Conservation (phyloP, 2,888 invertebrate species). For the Drosophila hamatofila region DNA sequence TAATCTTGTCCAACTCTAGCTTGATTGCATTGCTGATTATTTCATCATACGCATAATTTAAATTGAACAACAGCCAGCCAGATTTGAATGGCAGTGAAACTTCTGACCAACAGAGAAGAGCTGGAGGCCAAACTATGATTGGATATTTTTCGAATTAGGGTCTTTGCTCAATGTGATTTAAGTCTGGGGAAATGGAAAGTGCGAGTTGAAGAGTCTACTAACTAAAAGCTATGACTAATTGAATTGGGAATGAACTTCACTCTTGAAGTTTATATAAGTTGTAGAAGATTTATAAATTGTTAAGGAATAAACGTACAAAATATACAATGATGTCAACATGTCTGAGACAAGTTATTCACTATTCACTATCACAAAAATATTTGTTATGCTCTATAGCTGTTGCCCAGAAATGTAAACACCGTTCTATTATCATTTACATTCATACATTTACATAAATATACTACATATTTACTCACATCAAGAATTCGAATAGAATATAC, state of each 20-base stretch:
- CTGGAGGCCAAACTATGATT: conserved; percentile 59
- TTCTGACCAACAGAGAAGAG: conserved; percentile 30
- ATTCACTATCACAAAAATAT: too few relatives aligned
- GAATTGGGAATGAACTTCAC: neutral
- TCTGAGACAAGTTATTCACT: too few relatives aligned
- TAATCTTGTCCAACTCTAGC: conserved; percentile 58
- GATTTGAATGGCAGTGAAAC: conserved; percentile 56
- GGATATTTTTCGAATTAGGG: conserved; percentile 43
- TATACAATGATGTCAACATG: too few relatives aligned
- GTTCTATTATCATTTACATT: too few relatives aligned
- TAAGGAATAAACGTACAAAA: too few relatives aligned
- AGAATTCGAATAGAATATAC: too few relatives aligned
- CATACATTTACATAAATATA: too few relatives aligned
- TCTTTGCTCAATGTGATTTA: conserved; percentile 13
- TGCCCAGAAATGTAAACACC: too few relatives aligned
- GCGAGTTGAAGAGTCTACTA: neutral
- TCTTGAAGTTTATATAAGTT: too few relatives aligned
- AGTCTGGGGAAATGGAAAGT: conserved; percentile 60
- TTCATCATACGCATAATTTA: conserved; percentile 79
- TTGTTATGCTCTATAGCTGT: too few relatives aligned
- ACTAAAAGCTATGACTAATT: neutral
- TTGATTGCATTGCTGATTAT: conserved; percentile 80
- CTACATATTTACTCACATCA: too few relatives aligned
- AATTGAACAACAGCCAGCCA: conserved; percentile 60
- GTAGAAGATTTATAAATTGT: too few relatives aligned